Conservation (phyloP, 2,888 invertebrate genomes). For the Mesorhabditis spiculigera region DNA sequence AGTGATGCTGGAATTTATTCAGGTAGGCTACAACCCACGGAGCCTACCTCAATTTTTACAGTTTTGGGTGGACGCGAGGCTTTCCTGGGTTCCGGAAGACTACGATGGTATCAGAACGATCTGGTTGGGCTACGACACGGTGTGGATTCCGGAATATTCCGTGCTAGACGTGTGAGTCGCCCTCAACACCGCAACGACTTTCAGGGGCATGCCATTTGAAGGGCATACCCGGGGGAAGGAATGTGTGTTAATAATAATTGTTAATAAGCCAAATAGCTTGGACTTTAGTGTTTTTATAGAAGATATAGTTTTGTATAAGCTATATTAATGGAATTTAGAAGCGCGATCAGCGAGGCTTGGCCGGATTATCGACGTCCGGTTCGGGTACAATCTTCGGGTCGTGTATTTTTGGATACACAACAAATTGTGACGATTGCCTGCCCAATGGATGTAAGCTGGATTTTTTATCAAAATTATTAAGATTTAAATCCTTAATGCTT, state of each 20-base stretch:
- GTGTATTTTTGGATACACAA: neutral
- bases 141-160: neutral
- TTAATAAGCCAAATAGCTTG: too few relatives aligned
- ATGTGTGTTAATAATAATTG: too few relatives aligned
- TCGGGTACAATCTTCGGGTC: neutral
- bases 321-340: too few relatives aligned
- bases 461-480: too few relatives aligned
- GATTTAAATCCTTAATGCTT: too few relatives aligned
- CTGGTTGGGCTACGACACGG: neutral
- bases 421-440: neutral
- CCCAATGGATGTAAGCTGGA: too few relatives aligned
- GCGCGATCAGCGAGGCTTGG: neutral
- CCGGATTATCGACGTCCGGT: conserved; percentile 5
- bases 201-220: too few relatives aligned
- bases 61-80: neutral
- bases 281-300: too few relatives aligned
- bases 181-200: too few relatives aligned
- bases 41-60: neutral
- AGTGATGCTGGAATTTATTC: neutral
- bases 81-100: neutral
- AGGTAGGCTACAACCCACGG: neutral
- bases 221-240: too few relatives aligned
- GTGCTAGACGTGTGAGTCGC: neutral
- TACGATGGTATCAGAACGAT: neutral
- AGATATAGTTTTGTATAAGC: too few relatives aligned